Percentiles rank a stretch among this genome's conserved stretches.
Evolutionary conservation across 2,888 invertebrate species (phyloP).

Genomic region (Flexamia atlantica): DNA sequence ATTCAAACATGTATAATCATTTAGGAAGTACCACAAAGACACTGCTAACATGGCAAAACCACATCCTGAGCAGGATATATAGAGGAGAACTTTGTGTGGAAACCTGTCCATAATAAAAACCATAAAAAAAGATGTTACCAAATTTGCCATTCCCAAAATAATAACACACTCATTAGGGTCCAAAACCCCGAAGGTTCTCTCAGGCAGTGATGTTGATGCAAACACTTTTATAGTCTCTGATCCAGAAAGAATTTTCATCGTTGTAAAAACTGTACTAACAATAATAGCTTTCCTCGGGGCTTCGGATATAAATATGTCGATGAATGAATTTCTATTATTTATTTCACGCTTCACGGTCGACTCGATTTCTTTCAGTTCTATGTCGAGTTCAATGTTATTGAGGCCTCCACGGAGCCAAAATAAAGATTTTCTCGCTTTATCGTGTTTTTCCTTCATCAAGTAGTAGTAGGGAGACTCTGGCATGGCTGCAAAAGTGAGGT

Average conservation of each 20-base stretch:
- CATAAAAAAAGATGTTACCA: slow-evolving; percentile 78
- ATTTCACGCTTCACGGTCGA: slow-evolving; percentile 72
- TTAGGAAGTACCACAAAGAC: slow-evolving; percentile 66
- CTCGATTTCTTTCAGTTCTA: slow-evolving; percentile 73
- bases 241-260: slow-evolving; percentile 81
- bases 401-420: slow-evolving; percentile 78
- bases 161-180: slow-evolving; percentile 78
- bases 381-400: slow-evolving; percentile 78
- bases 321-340: slow-evolving; percentile 77
- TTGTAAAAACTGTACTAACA: slow-evolving; percentile 79
- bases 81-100: slow-evolving; percentile 81
- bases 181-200: slow-evolving; percentile 75
- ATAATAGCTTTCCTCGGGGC: slow-evolving; percentile 81
- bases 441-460: slow-evolving; percentile 77
- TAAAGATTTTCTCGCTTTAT: slow-evolving; percentile 79
- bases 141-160: slow-evolving; percentile 79
- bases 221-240: slow-evolving; percentile 82
- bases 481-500: slow-evolving; percentile 79
- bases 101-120: slow-evolving; percentile 80
- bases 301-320: slow-evolving; percentile 77
- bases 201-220: slow-evolving; percentile 80
- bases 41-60: slow-evolving; percentile 64
- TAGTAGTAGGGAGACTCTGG: slow-evolving; percentile 84
- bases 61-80: slow-evolving; percentile 75
- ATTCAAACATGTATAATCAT: slow-evolving; percentile 64